Evolutionary conservation across 1,140 invertebrate genomes (phyloP), one percentile per base, ranked within the genome.

Genomic region (Monomorium pharaonis): DNA sequence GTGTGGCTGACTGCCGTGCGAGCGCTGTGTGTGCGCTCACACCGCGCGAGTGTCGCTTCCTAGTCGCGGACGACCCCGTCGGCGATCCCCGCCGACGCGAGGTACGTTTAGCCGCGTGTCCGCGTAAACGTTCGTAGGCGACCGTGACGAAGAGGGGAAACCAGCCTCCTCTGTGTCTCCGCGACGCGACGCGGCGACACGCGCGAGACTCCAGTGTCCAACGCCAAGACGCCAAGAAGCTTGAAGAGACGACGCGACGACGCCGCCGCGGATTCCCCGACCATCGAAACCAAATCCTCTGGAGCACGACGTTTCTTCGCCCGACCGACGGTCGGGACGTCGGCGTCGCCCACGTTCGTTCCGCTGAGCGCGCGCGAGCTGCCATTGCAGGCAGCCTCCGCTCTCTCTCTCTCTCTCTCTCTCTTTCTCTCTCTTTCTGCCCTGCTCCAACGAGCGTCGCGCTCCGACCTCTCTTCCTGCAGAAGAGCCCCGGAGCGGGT

Each of bases 1-100:
- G 94, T 93, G 93, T 93, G 93, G 90, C 91, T 92, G 91, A 90
- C 91, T 92, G 91, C 90, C 85, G 87, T 88, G 63, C 33, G 62
- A 67, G 62, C 76, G 78, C 76, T 51, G 86, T 88, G 65, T 90
- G 69, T 54, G 69, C 49, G 54, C 5, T 5, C 70, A n/a, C n/a
- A n/a, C n/a, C n/a, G n/a, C n/a, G 70, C 24, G 70, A 91, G 92
- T 92, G 92, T 93, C 92, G 93, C 92, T 93, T 93, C 93, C 94
- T 94, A 94, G 93, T 94, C 92, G 92, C 92, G 91, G 92, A 90
- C 91, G 91, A 92, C 93, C 88, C 90, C 87, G 91, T 75, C 78
- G 86, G 84, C 87, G 86, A 90, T 18, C 42, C 37, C 3, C 81
- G 90, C 88, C 88, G 84, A 86, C 37, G 2, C 21, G 24, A 12